Percentiles rank a stretch among this genome's conserved stretches.
Evolutionary conservation across 2,113 vertebrate genomes (phyloP).

Genomic region (Carassius carassius): DNA sequence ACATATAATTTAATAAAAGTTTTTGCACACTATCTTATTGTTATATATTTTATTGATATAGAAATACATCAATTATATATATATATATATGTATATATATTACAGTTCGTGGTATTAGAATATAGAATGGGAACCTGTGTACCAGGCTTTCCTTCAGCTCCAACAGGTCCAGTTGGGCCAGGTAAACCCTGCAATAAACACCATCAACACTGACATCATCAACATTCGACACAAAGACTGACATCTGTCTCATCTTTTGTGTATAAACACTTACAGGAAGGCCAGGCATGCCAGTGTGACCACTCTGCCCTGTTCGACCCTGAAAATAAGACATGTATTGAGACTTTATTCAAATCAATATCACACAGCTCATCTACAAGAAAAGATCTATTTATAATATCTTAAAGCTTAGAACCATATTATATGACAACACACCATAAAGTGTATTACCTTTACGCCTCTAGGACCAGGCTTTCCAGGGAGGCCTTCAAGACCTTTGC

Average conservation of each 20-base stretch:
- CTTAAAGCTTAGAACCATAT: not conserved
- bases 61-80: not conserved
- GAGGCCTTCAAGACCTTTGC: conserved; percentile 77
- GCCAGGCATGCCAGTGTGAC: conserved; percentile 79
- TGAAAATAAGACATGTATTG: conserved; percentile 54
- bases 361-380: not conserved
- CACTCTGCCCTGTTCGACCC: conserved; percentile 81
- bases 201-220: conserved; percentile 35
- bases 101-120: conserved; percentile 69
- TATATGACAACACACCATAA: not conserved
- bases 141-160: conserved; percentile 85
- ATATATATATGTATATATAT: no score
- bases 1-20: not conserved
- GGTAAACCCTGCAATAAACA: conserved; percentile 75
- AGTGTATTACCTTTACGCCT: conserved; percentile 77
- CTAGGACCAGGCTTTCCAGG: conserved; percentile 75
- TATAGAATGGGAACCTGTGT: conserved; percentile 85
- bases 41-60: not conserved
- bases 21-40: not conserved
- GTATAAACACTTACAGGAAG: conserved; percentile 71
- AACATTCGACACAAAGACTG: not conserved
- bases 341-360: not conserved
- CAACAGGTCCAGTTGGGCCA: conserved; percentile 76
- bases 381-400: not conserved
- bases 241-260: not conserved